Conservation (phyloP, 2,113 vertebrate species). For the Pardalotus punctatus region DNA sequence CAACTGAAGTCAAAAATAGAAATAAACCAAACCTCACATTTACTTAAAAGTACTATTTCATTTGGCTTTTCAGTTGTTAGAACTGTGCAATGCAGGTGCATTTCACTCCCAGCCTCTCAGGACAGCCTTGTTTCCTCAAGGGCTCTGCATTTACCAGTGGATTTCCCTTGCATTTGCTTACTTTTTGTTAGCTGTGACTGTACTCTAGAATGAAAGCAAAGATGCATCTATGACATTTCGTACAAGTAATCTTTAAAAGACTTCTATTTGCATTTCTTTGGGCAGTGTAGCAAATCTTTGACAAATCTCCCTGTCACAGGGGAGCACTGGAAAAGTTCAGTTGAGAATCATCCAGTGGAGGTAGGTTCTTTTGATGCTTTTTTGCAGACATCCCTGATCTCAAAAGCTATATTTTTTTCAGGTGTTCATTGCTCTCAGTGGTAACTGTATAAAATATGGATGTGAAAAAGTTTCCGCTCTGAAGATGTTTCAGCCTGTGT, state of each 20-base stretch:
- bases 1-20: not conserved
- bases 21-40: not conserved
- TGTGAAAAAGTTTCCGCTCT: not conserved
- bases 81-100: not conserved
- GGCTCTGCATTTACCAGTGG: not conserved
- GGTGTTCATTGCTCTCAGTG: not conserved
- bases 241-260: not conserved
- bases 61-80: not conserved
- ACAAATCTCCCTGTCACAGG: not conserved
- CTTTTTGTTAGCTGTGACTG: not conserved
- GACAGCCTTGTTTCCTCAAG: not conserved
- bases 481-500: not conserved
- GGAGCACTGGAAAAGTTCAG: not conserved
- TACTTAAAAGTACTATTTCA: not conserved
- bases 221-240: not conserved
- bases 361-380: not conserved
- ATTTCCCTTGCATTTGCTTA: not conserved
- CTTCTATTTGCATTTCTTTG: not conserved
- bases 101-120: not conserved
- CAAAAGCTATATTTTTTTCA: not conserved
- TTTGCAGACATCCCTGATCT: not conserved
- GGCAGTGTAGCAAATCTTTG: not conserved
- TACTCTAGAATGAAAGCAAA: not conserved
- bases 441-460: not conserved
- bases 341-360: rapidly evolving